These are phyloP conservation scores for Rhagonycha fulva DNA, from an alignment of 2,888 invertebrate species.

Conservation along the genomic window DNA sequence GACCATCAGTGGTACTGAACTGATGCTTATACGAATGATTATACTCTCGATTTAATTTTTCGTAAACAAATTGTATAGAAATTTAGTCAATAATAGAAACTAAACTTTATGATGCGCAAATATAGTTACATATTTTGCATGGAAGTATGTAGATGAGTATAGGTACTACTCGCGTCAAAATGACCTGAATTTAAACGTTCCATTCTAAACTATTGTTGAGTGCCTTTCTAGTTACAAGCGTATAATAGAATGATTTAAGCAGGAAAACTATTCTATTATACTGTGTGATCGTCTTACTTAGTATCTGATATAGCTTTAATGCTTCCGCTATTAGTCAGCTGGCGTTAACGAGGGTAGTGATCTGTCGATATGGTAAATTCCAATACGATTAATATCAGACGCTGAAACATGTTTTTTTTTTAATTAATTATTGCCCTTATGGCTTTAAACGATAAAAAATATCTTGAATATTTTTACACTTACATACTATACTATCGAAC, in stretches of 20 bases:
- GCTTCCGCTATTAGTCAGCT: slow-evolving; percentile 57
- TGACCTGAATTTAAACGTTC: neutral
- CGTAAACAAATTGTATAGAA: neutral
- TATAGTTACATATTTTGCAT: neutral
- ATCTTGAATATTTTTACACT: slow-evolving; percentile 10
- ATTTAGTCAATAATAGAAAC: no score
- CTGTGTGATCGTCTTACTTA: slow-evolving; percentile 54
- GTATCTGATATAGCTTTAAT: slow-evolving; percentile 52
- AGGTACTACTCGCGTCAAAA: neutral
- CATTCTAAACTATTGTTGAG: neutral
- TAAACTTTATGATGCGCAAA: no score
- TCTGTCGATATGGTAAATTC: slow-evolving; percentile 47
- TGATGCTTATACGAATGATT: neutral
- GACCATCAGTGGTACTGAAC: slow-evolving; percentile 4
- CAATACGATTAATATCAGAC: slow-evolving; percentile 17
- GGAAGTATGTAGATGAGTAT: neutral
- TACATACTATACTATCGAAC: neutral
- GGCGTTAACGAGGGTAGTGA: slow-evolving; percentile 55
- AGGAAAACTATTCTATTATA: slow-evolving; percentile 52
- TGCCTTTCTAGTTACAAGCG: slow-evolving; percentile 15
- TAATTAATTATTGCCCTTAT: neutral
- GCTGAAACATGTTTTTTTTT: neutral
- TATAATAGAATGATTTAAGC: slow-evolving; percentile 41
- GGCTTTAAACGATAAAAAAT: slow-evolving; percentile 18
- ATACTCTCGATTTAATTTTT: neutral